Percentiles rank a stretch among this genome's conserved stretches.
phyloP scores from a whole-genome alignment of 2,113 vertebrate species.

The Xiphophorus maculatus region DNA sequence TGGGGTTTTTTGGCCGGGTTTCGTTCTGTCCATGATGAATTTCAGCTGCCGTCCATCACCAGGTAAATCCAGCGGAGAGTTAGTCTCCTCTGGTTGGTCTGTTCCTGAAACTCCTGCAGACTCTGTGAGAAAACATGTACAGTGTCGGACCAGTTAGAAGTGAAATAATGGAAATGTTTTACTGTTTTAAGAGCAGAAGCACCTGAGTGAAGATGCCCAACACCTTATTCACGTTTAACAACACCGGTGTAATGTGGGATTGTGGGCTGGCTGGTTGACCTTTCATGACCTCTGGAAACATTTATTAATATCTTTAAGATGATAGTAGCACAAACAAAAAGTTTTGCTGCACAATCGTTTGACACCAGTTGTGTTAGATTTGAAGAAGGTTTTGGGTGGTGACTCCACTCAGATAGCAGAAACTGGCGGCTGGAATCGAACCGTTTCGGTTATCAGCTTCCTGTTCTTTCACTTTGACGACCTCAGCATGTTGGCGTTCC shows the following conservation, averaged over 20 bases:
- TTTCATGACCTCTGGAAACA: no score
- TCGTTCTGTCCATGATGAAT: conserved; percentile 50
- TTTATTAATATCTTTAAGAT: no score
- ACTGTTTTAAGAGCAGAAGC: not conserved
- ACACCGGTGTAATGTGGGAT: no score
- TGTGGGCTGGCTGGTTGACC: no score
- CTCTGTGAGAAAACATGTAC: conserved; percentile 22
- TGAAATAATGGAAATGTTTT: not conserved
- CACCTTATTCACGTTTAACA: no score
- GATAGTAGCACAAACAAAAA: no score
- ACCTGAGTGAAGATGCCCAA: no score
- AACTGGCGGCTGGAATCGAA: not conserved
- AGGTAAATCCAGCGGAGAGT: not conserved
- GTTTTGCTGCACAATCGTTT: no score
- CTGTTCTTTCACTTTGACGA: not conserved
- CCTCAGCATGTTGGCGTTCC: not conserved
- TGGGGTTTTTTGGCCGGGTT: conserved; percentile 1
- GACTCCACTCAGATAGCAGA: not conserved
- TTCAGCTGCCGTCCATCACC: not conserved
- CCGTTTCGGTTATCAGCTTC: conserved; percentile 6
- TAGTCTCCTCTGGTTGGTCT: not conserved
- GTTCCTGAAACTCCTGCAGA: not conserved
- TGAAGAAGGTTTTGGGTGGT: no score
- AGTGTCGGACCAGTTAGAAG: not conserved
- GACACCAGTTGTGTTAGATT: no score